Base-by-base conservation (phyloP, 2,113 vertebrate species). In the Martes martes region DNA sequence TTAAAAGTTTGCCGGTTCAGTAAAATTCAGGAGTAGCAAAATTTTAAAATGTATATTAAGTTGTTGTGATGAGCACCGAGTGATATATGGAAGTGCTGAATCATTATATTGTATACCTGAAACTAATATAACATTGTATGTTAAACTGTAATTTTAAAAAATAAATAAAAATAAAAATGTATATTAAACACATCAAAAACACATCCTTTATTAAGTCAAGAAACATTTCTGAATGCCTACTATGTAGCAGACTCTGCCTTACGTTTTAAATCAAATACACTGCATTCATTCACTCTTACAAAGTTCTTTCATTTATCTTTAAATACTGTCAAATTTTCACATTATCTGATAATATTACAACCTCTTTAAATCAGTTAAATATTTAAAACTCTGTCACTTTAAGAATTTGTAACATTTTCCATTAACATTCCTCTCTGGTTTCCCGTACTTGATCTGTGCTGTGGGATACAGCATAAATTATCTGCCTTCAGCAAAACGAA, bases 401-500 rank as follows among this genome's bases (percentile, higher is more conserved):
- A 99, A 99, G 97, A 97, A 95, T 96, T 82, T 97, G 82, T 84
- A 97, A 92, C 97, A 63, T 47, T 96, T 96, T 96, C 96, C 94
- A 98, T 99, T 99, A 99, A 98, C 99, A 99, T 99, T 99, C 98
- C 98, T 98, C 85, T 98, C 98, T 98, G 97, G 98, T 98, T 98
- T 98, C 97, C 91, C 97, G 91, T 97, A 97, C 93, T 98, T 96
- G 96, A 94, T 97, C 98, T 98, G 98, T 97, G 97, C 98, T 98
- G 98, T 90, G 97, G 98, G 98, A 97, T 94, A 93, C 36, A 98
- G 98, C 98, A 98, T 98, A 97, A 98, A 98, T 98, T 98, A 98
- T 98, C 98, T 97, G 98, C 98, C 99, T 99, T 98, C 98, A 99
- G 98, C 98, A 98, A 98, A 98, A 98, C 45, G 95, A 98, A 89